A percentile compares a stretch with the other conserved stretches of the same genome.
These are phyloP conservation scores for Esperia sulphurella DNA, from an alignment of 2,888 invertebrate genomes.

Conservation along the genomic window DNA sequence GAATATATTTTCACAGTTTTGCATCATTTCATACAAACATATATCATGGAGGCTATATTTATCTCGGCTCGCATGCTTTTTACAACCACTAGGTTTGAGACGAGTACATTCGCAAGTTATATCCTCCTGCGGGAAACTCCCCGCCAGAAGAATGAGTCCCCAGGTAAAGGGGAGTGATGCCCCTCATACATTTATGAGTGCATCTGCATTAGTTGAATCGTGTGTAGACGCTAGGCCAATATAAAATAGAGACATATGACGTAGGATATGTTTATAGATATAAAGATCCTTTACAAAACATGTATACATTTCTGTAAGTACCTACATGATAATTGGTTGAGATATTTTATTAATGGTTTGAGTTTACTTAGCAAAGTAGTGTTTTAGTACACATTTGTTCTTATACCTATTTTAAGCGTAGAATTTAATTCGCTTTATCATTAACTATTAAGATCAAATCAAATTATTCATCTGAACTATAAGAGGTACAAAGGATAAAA, in stretches of 20 bases:
- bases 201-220: constrained; percentile 15
- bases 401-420: neutral
- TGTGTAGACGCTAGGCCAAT: constrained; percentile 1
- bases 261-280: no score
- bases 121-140: constrained; percentile 41
- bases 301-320: no score
- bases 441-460: no score
- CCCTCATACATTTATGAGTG: constrained; percentile 18
- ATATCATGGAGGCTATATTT: constrained; percentile 18
- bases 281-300: no score
- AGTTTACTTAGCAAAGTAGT: no score
- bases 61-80: constrained; percentile 20
- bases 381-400: neutral
- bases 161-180: constrained; percentile 39
- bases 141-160: constrained; percentile 50
- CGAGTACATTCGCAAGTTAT: constrained; percentile 50
- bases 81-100: constrained; percentile 40
- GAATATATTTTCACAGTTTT: no score
- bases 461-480: no score
- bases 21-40: constrained; percentile 8
- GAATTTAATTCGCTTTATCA: neutral
- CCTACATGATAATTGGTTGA: no score
- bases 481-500: no score
- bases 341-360: no score
- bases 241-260: neutral